Base-by-base conservation (phyloP, 2,888 invertebrate species). In the Leucophora obtusa region DNA sequence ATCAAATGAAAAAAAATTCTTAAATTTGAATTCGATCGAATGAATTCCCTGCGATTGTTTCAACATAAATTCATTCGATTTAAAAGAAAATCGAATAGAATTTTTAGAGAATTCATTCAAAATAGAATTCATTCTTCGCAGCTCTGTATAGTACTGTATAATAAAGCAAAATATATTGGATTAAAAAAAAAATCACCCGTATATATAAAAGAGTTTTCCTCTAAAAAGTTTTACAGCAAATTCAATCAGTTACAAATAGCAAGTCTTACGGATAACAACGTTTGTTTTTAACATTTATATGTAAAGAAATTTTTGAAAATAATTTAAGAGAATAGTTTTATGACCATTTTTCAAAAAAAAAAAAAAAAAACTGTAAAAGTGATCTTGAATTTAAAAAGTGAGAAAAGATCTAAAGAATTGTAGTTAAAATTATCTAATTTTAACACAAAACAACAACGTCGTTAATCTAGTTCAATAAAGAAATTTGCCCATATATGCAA, bases 181-280 rank as follows among this genome's bases (percentile, higher is more conserved):
- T 75, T 73, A 56, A 66, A 68, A 68, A 65, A 72, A 73, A 70
- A 70, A 59, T 35, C 54, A 28, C 51, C 9, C 50, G 58, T 62
- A 24, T 76, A 70, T 70, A 76, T 78, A 82, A 74, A 74, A 79
- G 84, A 85, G 83, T 86, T 87, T 87, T 87, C 85, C 85, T 87
- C 84, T 82, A 85, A 84, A n/a, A 83, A 83, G 83, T 83, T 79
- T 84, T 83, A 60, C 79, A 71, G 80, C 58, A 75, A 83, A 83
- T 82, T 28, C 82, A 86, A 84, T 86, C 87, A 88, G 86, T 88
- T 86, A 83, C 75, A 83, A 83, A 83, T 83, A 69, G 72, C 78
- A 68, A 84, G 85, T 82, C 85, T 76, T 72, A 53, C 84, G 82
- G 85, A 79, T 28, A 79, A 81, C 86, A 84, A 83, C 86, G 83